These are phyloP conservation scores for Bombus vancouverensis DNA, from an alignment of 1,140 invertebrate genomes.

Conservation along the genomic window DNA sequence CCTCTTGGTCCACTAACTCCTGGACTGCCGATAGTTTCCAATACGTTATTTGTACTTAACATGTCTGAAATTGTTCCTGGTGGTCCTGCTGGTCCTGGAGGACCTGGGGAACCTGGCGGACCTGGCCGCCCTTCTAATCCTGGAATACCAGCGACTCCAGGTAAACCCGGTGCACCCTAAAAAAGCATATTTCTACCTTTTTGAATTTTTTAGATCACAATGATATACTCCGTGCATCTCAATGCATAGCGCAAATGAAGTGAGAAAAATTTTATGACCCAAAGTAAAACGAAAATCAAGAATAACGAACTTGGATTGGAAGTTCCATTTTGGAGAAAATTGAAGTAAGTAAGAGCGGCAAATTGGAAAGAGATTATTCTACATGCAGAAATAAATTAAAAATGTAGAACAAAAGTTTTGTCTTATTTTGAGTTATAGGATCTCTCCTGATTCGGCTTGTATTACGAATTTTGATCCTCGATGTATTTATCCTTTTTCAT, in stretches of 20 bases:
- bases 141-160: slow-evolving; percentile 84
- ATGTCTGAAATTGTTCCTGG: slow-evolving; percentile 76
- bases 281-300: too few relatives aligned
- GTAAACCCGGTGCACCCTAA: slow-evolving; percentile 67
- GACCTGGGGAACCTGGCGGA: slow-evolving; percentile 69
- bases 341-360: not conserved
- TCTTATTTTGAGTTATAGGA: too few relatives aligned
- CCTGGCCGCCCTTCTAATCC: slow-evolving; percentile 78
- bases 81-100: slow-evolving; percentile 79
- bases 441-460: too few relatives aligned
- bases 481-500: not conserved
- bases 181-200: not conserved
- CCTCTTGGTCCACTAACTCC: slow-evolving; percentile 80
- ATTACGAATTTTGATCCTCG: not conserved
- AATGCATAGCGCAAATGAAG: too few relatives aligned
- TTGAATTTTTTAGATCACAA: not conserved
- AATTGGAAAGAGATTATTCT: too few relatives aligned
- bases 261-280: too few relatives aligned
- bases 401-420: too few relatives aligned
- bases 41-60: slow-evolving; percentile 49
- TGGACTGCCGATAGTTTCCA: slow-evolving; percentile 66
- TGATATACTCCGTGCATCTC: too few relatives aligned
- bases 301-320: too few relatives aligned
- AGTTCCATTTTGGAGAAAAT: too few relatives aligned
- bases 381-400: too few relatives aligned